These are phyloP conservation scores for Cynodonichthys magdalenae DNA, from an alignment of 2,797 vertebrate genomes.

Conservation along the genomic window DNA sequence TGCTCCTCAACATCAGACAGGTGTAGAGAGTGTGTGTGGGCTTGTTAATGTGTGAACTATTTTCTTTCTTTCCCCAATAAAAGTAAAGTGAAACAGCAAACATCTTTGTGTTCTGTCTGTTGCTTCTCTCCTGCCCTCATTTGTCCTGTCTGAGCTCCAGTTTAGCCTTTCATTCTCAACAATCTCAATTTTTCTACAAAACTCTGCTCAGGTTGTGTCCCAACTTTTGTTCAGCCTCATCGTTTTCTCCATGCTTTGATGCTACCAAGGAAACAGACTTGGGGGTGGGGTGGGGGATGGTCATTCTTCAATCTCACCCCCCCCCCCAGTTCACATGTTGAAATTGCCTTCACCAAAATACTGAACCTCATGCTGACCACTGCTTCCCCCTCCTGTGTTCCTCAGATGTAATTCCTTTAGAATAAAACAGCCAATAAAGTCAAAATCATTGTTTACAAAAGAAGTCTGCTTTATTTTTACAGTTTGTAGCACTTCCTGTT, in stretches of 20 bases:
- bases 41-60: conserved; percentile 19
- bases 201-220: conserved; percentile 12
- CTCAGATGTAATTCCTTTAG: too few species aligned
- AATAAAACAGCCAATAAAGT: too few species aligned
- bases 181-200: conserved; percentile 15
- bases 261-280: too few species aligned
- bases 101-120: conserved; percentile 4
- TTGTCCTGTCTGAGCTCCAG: conserved; percentile 14
- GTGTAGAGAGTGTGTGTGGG: conserved; percentile 1
- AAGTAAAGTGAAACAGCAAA: conserved; percentile 30
- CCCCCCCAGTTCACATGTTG: not conserved
- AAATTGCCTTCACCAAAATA: too few species aligned
- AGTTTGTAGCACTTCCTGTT: too few species aligned
- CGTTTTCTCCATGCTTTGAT: not conserved
- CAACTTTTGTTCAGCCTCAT: not conserved
- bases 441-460: too few species aligned
- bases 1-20: conserved; percentile 46
- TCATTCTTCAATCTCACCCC: too few species aligned
- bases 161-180: conserved; percentile 27
- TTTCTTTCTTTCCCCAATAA: conserved; percentile 23
- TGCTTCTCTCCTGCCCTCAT: conserved; percentile 16
- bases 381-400: too few species aligned
- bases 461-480: too few species aligned
- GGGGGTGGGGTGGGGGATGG: too few species aligned
- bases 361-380: too few species aligned